phyloP scores from a whole-genome alignment of 2,797 vertebrate species.

The Microchirus variegatus region DNA sequence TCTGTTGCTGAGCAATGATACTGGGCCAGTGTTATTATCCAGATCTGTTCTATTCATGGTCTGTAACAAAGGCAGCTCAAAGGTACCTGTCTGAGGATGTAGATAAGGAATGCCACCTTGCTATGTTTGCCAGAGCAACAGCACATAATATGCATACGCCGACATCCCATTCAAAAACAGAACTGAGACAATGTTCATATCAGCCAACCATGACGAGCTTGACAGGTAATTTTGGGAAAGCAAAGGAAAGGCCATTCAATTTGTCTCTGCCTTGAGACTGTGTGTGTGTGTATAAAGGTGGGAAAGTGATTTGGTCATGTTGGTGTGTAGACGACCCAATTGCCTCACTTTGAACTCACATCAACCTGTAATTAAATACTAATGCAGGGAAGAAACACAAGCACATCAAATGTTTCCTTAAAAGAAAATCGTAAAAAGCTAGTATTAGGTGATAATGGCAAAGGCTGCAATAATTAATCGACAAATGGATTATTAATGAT shows the following conservation, averaged over 20 bases:
- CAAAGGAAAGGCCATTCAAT: slow-evolving; percentile 69
- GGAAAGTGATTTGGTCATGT: slow-evolving; percentile 56
- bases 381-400: too few species aligned
- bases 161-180: slow-evolving; percentile 26
- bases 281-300: slow-evolving; percentile 65
- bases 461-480: too few species aligned
- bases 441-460: too few species aligned
- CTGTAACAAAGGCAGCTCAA: slow-evolving; percentile 31
- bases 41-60: slow-evolving; percentile 31
- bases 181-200: slow-evolving; percentile 58
- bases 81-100: slow-evolving; percentile 38
- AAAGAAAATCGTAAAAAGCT: too few species aligned
- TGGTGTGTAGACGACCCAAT: slow-evolving; percentile 28
- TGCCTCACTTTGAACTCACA: not conserved
- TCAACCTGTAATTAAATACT: too few species aligned
- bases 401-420: too few species aligned
- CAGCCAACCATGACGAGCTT: slow-evolving; percentile 60
- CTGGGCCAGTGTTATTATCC: not conserved
- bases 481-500: too few species aligned
- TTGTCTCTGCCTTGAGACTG: slow-evolving; percentile 37
- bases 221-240: slow-evolving; percentile 70
- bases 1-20: slow-evolving; percentile 4
- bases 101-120: slow-evolving; percentile 56
- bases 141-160: slow-evolving; percentile 9
- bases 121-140: slow-evolving; percentile 31